Evolutionary conservation across 1,140 invertebrate genomes (phyloP).

Genomic region (Drosophila ficusphila): DNA sequence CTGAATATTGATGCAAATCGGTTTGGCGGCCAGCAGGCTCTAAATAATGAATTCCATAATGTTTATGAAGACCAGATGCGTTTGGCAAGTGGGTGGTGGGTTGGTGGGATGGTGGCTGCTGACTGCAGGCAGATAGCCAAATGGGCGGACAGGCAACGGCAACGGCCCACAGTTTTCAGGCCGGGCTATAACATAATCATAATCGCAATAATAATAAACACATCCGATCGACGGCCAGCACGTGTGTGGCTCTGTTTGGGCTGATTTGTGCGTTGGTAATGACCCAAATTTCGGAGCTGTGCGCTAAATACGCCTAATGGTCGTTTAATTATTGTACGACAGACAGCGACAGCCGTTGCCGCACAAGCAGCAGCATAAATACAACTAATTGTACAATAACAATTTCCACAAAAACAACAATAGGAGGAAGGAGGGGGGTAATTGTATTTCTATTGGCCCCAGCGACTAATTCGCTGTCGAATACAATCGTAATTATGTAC

Average conservation of each 20-base stretch:
- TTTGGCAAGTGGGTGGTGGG: slow-evolving; percentile 17
- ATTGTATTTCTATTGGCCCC: slow-evolving; percentile 18
- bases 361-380: slow-evolving; percentile 61
- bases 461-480: slow-evolving; percentile 33
- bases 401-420: too few relatives aligned
- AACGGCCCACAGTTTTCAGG: slow-evolving; percentile 5
- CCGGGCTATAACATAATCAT: slow-evolving; percentile 57
- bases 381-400: slow-evolving; percentile 78
- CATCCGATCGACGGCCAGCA: slow-evolving; percentile 60
- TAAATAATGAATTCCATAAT: slow-evolving; percentile 50
- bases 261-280: slow-evolving; percentile 67
- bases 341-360: slow-evolving; percentile 63
- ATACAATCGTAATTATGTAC: slow-evolving; percentile 49
- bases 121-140: slow-evolving; percentile 34
- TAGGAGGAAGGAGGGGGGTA: slow-evolving; percentile 38
- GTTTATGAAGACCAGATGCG: slow-evolving; percentile 71
- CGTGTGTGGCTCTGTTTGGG: slow-evolving; percentile 65
- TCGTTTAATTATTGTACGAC: slow-evolving; percentile 76
- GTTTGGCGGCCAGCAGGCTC: slow-evolving; percentile 45
- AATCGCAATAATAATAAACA: slow-evolving; percentile 76
- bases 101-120: slow-evolving; percentile 1
- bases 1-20: slow-evolving; percentile 33
- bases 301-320: slow-evolving; percentile 75
- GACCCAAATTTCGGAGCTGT: slow-evolving; percentile 73
- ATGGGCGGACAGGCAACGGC: slow-evolving; percentile 1